Base-by-base conservation (phyloP, 2,113 vertebrate genomes). In the Oncorhynchus gorbuscha region DNA sequence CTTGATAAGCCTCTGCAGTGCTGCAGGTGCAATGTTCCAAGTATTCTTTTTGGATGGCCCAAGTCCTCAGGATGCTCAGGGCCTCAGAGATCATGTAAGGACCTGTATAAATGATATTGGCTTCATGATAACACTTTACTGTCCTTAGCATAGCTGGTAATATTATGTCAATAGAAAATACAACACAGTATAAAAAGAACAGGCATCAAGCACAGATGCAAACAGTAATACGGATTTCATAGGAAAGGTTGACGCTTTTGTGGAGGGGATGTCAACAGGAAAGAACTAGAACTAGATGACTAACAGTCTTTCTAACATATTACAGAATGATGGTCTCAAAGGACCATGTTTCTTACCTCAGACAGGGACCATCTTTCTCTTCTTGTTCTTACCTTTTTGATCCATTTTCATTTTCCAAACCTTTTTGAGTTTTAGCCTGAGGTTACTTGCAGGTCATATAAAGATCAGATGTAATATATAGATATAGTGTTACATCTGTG, bases 401-500 rank as follows among this genome's bases (percentile, higher is more conserved):
- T 55, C 7, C 7, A 62, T 62, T 22, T 11, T 62, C 13, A 62
- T 22, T 62, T 62, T 22, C n/a, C 39, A 45, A 45, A 45, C 8
- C n/a, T 62, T n/a, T 62, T n/a, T 24, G 3, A 22, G 5, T n/a
- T 62, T 45, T 22, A 62, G n/a, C n/a, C n/a, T 62, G n/a, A 62
- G 18, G 59, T 62, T 62, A 22, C n/a, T 5, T 62, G 59, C 59
- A 62, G 59, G 59, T 22, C 59, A 22, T 61, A 22, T 12, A 61
- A 20, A 39, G 39, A 45, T 45, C 39, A 12, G 39, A 45, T 45
- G n/a, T 62, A 13, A 16, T 13, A 62, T 22, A 16, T 22, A 74
- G 71, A 30, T 28, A 45, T 58, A 45, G 16, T 49, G 22, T 77
- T 72, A 69, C 69, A 48, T 78, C 74, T 61, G 69, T 39, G 67